Evolutionary conservation across 2,888 invertebrate species (phyloP), one percentile per base, ranked within the genome.

Genomic region (Dasysyrphus albostriatus): DNA sequence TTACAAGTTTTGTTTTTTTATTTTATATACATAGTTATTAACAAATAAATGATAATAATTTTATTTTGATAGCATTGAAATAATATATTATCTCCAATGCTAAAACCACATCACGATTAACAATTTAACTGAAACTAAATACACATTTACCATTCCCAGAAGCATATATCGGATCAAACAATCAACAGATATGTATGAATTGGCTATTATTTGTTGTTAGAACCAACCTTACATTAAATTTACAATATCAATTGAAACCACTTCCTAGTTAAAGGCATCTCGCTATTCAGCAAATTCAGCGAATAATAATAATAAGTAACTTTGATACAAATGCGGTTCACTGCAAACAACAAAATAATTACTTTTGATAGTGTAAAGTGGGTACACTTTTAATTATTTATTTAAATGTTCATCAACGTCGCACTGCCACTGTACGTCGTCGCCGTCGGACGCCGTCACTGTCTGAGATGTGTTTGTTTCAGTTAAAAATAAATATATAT

Each of bases 241-340:
- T 44, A 47, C 49, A 69, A 47, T 39, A 24, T 49, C 24, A 77
- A 72, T 58, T 72, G 24, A 37, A 72, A 67, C 5, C 10, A 83
- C 77, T 83, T 83, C 82, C 77, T 72, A 49, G 70, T 76, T 67
- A 9, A 32, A 37, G 19, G 42, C 75, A 69, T 81, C 82, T 73
- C 2, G 24, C 24, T 39, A 59, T 59, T 59, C 47, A 72, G 32
- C 16, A 6, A 47, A 49, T 65, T 69, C 54, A 75, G 59, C 51
- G 59, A n/a, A n/a, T n/a, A n/a, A n/a, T n/a, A 32, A 56, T n/a
- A 65, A 9, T 5, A 10, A 56, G 9, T 10, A 16, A 58, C 34
- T 16, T 47, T 58, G 65, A 34, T 34, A 49, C 3, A 77, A 29
- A 54, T 34, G 29, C 59, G 29, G 51, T 49, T 65, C 16, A 67